These are phyloP conservation scores for Coilia nasus DNA, from an alignment of 2,797 vertebrate genomes.

Conservation along the genomic window DNA sequence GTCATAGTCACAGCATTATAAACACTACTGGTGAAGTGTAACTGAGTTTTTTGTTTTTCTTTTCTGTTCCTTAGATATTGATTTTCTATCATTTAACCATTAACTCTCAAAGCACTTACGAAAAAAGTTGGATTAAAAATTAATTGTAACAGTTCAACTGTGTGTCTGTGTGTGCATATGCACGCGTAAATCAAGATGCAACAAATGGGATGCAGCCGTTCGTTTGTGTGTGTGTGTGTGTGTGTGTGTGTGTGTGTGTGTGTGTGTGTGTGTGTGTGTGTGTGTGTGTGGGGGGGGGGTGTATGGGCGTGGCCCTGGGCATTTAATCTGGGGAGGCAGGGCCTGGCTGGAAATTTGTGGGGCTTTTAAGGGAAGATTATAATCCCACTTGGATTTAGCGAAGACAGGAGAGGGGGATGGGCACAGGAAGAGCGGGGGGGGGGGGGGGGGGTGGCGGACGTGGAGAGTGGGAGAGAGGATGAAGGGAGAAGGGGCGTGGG, in stretches of 20 bases:
- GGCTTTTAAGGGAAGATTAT: conserved; percentile 68
- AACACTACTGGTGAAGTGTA: background rate
- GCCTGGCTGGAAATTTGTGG: conserved; percentile 52
- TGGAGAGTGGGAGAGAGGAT: too few relatives aligned
- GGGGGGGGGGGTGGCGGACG: background rate
- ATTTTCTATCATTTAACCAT: background rate
- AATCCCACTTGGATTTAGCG: conserved; percentile 60
- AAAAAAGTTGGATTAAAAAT: background rate
- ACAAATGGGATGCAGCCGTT: background rate
- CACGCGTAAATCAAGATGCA: background rate
- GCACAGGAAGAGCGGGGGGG: conserved; percentile 34
- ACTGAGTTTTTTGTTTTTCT: background rate
- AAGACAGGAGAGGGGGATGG: conserved; percentile 45
- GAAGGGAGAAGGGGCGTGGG: too few relatives aligned
- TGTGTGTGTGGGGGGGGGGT: background rate
- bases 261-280: background rate
- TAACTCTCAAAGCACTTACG: background rate
- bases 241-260: background rate
- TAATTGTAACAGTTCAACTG: background rate
- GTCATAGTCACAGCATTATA: background rate
- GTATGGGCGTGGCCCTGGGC: background rate
- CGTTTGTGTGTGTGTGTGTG: background rate
- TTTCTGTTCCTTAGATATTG: background rate
- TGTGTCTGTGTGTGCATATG: background rate
- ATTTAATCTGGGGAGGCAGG: conserved; percentile 28